Conservation (phyloP, 2,888 invertebrate genomes). For the Lochmaea crataegi region DNA sequence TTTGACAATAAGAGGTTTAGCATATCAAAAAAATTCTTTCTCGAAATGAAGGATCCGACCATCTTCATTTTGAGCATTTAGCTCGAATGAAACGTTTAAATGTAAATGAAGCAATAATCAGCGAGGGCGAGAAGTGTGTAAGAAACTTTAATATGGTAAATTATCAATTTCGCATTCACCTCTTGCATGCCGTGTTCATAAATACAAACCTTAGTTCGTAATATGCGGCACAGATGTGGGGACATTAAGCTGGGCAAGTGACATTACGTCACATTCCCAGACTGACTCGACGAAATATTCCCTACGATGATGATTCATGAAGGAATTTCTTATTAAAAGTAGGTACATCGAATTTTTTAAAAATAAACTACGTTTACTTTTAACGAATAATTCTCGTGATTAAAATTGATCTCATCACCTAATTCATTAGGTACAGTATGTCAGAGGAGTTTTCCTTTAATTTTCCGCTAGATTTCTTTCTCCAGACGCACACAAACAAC, state of each 20-base stretch:
- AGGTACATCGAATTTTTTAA: too few relatives aligned
- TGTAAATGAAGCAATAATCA: slow-evolving; percentile 40
- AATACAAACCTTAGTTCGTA: slow-evolving; percentile 58
- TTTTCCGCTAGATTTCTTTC: slow-evolving; percentile 16
- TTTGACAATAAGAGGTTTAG: not conserved
- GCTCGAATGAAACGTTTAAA: slow-evolving; percentile 35
- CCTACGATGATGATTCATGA: slow-evolving; percentile 54
- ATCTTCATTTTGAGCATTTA: slow-evolving; percentile 1
- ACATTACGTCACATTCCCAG: slow-evolving; percentile 60
- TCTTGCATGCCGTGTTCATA: slow-evolving; percentile 58
- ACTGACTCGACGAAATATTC: slow-evolving; percentile 50
- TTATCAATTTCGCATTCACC: slow-evolving; percentile 61
- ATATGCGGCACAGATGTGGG: slow-evolving; percentile 60
- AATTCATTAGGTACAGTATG: slow-evolving; percentile 3
- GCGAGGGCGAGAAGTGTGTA: slow-evolving; percentile 36
- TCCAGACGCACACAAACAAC: slow-evolving; percentile 9
- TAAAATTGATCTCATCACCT: slow-evolving; percentile 4
- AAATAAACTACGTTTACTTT: not conserved
- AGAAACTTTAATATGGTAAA: slow-evolving; percentile 51
- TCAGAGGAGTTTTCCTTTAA: slow-evolving; percentile 12
- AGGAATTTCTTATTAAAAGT: too few relatives aligned
- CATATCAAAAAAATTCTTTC: slow-evolving; percentile 8
- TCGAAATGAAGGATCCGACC: slow-evolving; percentile 9
- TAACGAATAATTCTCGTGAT: not conserved
- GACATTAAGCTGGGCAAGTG: slow-evolving; percentile 57